These are phyloP conservation scores for Pelobates cultripes DNA, from an alignment of 2,797 vertebrate genomes.

Conservation along the genomic window DNA sequence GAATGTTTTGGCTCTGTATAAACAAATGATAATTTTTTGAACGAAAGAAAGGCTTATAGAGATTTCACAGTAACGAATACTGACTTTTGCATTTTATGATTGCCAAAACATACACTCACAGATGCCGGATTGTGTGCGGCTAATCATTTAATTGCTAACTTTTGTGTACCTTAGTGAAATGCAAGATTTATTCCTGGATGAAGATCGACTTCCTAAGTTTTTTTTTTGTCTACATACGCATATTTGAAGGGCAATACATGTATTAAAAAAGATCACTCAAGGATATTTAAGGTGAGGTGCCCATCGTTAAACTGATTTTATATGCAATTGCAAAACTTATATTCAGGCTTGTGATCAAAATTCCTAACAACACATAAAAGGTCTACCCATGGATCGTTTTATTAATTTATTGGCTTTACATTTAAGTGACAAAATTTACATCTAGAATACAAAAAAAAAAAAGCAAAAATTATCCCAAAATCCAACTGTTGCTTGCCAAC, in stretches of 20 bases:
- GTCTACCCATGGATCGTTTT: background rate
- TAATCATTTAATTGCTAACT: background rate
- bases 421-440: slow-evolving; percentile 7
- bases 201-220: background rate
- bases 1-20: slow-evolving; percentile 21
- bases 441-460: background rate
- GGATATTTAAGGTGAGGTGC: slow-evolving; percentile 8
- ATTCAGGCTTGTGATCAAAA: background rate
- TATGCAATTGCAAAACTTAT: slow-evolving; percentile 14
- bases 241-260: slow-evolving; percentile 21
- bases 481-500: slow-evolving; percentile 40
- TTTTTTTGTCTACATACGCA: slow-evolving; percentile 19
- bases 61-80: slow-evolving; percentile 42
- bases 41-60: slow-evolving; percentile 18
- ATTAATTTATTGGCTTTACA: background rate
- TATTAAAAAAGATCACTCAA: slow-evolving; percentile 12
- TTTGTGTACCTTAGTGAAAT: slow-evolving; percentile 13
- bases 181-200: slow-evolving; percentile 25
- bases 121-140: background rate
- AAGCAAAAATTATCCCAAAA: background rate
- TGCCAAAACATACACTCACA: slow-evolving; percentile 34
- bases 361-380: too few species aligned
- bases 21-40: slow-evolving; percentile 27
- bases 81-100: background rate
- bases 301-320: slow-evolving; percentile 5